These are phyloP conservation scores for Aspidoscelis tigris DNA, from an alignment of 2,113 vertebrate genomes.

Conservation along the genomic window DNA sequence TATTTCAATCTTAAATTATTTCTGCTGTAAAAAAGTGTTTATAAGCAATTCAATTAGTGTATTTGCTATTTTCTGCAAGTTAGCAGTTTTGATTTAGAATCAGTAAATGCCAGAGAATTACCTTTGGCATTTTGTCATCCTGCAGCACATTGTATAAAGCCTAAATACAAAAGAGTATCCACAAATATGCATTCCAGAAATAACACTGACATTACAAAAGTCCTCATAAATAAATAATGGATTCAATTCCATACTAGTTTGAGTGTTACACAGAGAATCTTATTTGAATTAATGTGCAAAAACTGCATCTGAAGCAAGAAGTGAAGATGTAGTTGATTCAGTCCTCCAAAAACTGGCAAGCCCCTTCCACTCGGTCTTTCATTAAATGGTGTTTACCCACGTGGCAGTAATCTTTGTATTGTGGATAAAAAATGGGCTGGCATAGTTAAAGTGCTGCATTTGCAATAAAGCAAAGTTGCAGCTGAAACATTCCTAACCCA, in stretches of 20 bases:
- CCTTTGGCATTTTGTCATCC: constrained; percentile 43
- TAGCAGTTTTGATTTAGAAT: constrained; percentile 47
- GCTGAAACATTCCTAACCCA: too few relatives aligned
- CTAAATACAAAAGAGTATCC: constrained; percentile 54
- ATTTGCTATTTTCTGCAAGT: constrained; percentile 33
- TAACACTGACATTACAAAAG: constrained; percentile 50
- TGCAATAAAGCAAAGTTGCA: too few relatives aligned
- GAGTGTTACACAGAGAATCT: constrained; percentile 41
- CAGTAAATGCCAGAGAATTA: constrained; percentile 40
- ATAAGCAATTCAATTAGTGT: constrained; percentile 38
- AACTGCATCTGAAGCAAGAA: constrained; percentile 23
- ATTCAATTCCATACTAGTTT: constrained; percentile 48
- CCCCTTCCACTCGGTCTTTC: not conserved
- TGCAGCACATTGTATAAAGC: constrained; percentile 21
- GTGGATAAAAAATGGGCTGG: not conserved
- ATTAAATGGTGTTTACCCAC: not conserved
- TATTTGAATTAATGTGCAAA: constrained; percentile 44
- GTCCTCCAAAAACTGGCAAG: not conserved
- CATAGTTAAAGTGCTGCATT: too few relatives aligned
- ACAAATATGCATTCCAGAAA: constrained; percentile 32
- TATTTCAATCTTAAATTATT: constrained; percentile 20
- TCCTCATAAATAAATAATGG: constrained; percentile 38
- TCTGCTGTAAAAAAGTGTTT: constrained; percentile 15
- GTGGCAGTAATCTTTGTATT: not conserved
- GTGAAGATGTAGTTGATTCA: not conserved